Base-by-base conservation (phyloP, 2,113 vertebrate species). In the Nesogale talazaci region DNA sequence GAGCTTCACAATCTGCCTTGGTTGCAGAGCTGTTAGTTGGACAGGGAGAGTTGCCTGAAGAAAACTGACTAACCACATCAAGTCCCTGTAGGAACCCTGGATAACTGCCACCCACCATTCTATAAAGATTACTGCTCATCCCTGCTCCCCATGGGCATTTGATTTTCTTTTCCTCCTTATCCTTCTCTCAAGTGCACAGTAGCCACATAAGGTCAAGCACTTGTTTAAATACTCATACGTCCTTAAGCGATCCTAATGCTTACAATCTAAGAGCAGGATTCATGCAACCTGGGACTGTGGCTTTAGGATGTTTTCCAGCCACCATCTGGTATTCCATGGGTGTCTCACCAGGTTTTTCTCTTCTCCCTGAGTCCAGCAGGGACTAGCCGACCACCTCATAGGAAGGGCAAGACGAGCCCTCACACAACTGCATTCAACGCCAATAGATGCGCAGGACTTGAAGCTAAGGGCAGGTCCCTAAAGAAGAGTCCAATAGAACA, bases 141-240 rank as follows among this genome's bases (percentile, higher is more conserved):
- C 75, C 52, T 38, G 80, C 75, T 92, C 22, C 52, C 9, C 72
- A 56, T 70, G 80, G 56, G 70, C 2, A 46, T n/a, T 20, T 80
- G 65, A 20, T 88, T 90, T 86, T 78, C 88, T 78, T 42, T 65
- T 83, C 72, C 23, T 90, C 36, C n/a, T 94, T 70, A 79, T 75
- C 69, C 61, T 52, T 86, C 56, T 94, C 72, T 87, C 84, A 84
- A 88, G 90, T 83, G 76, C 85, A 86, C 29, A n/a, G 61, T 42
- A 69, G 31, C 72, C 77, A 74, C 31, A 69, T 69, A 67, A 81
- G 25, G 31, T 16, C 34, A 88, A 91, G 52, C 65, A 63, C 65
- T 92, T 89, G n/a, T 87, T 80, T 67, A 69, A 36, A 88, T 19
- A 74, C n/a, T 52, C 5, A 25, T 9, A 88, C 94, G 83, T 63